phyloP scores from a whole-genome alignment of 2,888 invertebrate genomes.

The Trilocha varians region DNA sequence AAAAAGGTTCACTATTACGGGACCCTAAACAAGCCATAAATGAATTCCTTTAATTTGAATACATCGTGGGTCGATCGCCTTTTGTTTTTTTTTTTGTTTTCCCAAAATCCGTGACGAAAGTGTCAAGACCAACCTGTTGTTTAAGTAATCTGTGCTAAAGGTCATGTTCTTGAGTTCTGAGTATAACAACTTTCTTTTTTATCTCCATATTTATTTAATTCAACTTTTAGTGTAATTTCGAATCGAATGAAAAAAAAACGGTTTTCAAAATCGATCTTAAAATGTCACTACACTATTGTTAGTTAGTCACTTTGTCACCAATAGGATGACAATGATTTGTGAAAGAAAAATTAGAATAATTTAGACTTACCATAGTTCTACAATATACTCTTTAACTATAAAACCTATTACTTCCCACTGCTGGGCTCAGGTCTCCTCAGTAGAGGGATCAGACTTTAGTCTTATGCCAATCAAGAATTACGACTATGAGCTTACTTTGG shows the following conservation, averaged over 20 bases:
- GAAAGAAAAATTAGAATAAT: not conserved
- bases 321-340: not conserved
- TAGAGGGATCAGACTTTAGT: too few relatives aligned
- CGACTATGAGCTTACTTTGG: too few relatives aligned
- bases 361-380: not conserved
- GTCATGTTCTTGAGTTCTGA: constrained; percentile 1
- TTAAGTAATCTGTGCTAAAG: constrained; percentile 1
- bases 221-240: not conserved
- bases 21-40: constrained; percentile 37
- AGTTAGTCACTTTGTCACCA: not conserved
- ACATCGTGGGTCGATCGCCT: constrained; percentile 35
- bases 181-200: not conserved
- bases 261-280: not conserved
- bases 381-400: not conserved
- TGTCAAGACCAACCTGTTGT: constrained; percentile 14
- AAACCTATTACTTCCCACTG: too few relatives aligned
- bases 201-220: too few relatives aligned
- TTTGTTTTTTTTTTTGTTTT: constrained; percentile 24
- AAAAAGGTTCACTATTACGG: too few relatives aligned
- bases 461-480: too few relatives aligned
- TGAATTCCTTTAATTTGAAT: constrained; percentile 57
- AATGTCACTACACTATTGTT: not conserved
- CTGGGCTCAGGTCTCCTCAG: too few relatives aligned
- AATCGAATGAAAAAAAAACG: not conserved
- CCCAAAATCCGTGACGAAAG: constrained; percentile 12